phyloP scores from a whole-genome alignment of 1,140 invertebrate species.

The Apolygus lucorum region DNA sequence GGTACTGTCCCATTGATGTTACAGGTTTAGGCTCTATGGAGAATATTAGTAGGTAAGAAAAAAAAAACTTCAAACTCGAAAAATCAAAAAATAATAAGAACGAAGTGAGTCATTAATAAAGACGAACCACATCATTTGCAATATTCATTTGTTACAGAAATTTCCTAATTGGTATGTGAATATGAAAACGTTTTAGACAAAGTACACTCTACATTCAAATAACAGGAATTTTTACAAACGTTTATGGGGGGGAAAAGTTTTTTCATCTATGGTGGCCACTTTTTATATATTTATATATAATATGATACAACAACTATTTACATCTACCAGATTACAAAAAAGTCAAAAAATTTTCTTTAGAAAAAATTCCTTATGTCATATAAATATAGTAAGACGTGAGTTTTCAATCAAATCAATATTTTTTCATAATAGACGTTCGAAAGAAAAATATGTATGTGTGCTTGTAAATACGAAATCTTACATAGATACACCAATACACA shows the following conservation, averaged over 20 bases:
- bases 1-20: too few species aligned
- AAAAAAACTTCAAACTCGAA: too few species aligned
- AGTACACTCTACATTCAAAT: neutral
- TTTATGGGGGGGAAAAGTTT: neutral
- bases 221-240: conserved; percentile 3
- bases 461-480: conserved; percentile 10
- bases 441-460: conserved; percentile 17
- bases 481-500: neutral
- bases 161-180: neutral
- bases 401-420: neutral
- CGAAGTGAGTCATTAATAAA: too few species aligned
- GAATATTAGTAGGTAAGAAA: too few species aligned
- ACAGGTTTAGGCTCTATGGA: too few species aligned
- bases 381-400: conserved; percentile 22
- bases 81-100: too few species aligned
- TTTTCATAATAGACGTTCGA: neutral
- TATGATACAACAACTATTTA: conserved; percentile 31
- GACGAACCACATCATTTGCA: neutral
- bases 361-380: conserved; percentile 23
- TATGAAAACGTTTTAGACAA: neutral
- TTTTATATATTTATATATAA: too few species aligned
- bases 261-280: conserved; percentile 30
- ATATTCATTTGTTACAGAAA: neutral
- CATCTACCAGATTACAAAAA: conserved; percentile 28
- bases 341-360: conserved; percentile 22